A percentile compares a stretch with the other conserved stretches of the same genome.
Conservation (phyloP, 2,797 vertebrate genomes). For the Loris lydekkerianus region DNA sequence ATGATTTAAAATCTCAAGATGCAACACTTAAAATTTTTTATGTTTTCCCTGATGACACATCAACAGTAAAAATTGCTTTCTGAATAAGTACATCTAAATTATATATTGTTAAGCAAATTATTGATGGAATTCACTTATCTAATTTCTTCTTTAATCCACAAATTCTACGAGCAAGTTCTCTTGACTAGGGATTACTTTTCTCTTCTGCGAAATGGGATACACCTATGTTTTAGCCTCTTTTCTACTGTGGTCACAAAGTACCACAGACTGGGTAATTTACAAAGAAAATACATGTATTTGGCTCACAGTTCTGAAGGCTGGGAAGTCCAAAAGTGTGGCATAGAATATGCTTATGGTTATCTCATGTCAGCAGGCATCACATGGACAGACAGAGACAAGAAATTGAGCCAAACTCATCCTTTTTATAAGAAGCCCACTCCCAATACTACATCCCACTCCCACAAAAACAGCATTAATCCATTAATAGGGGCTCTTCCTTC, state of each 20-base stretch:
- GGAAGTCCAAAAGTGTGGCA: neutral
- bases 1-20: constrained; percentile 24
- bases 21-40: neutral
- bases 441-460: neutral
- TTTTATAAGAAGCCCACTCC: neutral
- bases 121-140: constrained; percentile 17
- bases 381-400: neutral
- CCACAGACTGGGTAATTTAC: neutral
- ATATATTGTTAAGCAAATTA: constrained; percentile 13
- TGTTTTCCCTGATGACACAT: neutral
- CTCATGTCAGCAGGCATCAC: neutral
- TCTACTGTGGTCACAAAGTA: neutral
- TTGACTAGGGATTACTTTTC: neutral
- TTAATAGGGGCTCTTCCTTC: neutral
- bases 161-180: neutral
- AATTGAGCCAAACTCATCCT: neutral
- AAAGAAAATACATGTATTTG: neutral
- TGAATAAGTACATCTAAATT: neutral
- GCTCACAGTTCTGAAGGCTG: neutral
- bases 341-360: neutral
- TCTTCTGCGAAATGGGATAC: neutral
- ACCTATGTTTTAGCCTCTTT: neutral
- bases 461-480: neutral
- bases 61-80: neutral
- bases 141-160: neutral